Evolutionary conservation across 2,113 vertebrate species (phyloP).

Genomic region (Grammomys surdaster): DNA sequence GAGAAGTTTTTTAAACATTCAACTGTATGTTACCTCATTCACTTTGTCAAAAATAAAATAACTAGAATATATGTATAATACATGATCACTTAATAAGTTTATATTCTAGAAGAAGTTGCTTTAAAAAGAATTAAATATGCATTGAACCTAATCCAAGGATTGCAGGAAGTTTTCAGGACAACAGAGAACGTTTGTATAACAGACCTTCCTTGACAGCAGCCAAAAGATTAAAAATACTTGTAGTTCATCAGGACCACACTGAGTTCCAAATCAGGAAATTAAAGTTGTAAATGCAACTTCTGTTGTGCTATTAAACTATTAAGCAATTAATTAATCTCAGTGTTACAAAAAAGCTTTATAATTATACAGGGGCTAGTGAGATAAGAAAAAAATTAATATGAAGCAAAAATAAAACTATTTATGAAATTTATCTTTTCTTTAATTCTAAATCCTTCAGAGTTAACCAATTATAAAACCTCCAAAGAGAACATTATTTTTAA

Average conservation of each 20-base stretch:
- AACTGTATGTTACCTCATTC: background rate
- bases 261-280: background rate
- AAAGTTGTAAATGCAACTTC: background rate
- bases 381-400: background rate
- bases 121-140: slow-evolving; percentile 5
- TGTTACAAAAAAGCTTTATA: background rate
- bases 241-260: background rate
- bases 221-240: background rate
- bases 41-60: background rate
- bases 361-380: background rate
- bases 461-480: background rate
- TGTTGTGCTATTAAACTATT: background rate
- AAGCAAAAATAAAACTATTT: background rate
- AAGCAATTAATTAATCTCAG: background rate
- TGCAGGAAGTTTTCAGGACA: background rate
- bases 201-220: accelerated
- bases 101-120: background rate
- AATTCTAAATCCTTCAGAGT: background rate
- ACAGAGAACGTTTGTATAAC: background rate
- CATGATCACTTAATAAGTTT: slow-evolving; percentile 14
- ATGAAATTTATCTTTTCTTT: background rate
- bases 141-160: background rate
- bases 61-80: background rate
- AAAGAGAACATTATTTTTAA: background rate
- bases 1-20: background rate